Evolutionary conservation across 2,888 invertebrate genomes (phyloP).

Genomic region (Icerya purchasi): DNA sequence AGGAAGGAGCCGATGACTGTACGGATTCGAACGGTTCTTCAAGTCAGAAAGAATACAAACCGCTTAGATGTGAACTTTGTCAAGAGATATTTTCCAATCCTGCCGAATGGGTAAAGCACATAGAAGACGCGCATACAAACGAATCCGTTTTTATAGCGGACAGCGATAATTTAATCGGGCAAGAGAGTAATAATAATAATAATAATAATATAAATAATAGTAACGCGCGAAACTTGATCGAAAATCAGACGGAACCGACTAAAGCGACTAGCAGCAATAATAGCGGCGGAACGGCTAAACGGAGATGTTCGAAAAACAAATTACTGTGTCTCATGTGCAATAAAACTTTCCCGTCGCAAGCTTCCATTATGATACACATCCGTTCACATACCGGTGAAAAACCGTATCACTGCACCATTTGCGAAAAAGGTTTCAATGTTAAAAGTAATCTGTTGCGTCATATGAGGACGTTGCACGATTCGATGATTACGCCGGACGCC

Average conservation of each 20-base stretch:
- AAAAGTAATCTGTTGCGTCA: conserved; percentile 54
- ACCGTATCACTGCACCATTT: conserved; percentile 48
- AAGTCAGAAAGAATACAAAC: conserved; percentile 19
- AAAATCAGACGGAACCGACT: conserved; percentile 9
- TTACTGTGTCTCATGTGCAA: conserved; percentile 45
- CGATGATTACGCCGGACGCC: conserved; percentile 30
- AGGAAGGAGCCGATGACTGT: too few relatives aligned
- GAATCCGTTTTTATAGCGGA: too few relatives aligned
- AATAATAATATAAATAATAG: conserved; percentile 1
- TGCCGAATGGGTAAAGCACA: conserved; percentile 62
- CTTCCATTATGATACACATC: conserved; percentile 55
- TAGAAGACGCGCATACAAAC: conserved; percentile 54
- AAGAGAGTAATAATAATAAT: not conserved
- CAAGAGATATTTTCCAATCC: conserved; percentile 62
- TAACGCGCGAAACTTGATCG: conserved; percentile 16
- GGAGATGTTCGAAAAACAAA: conserved; percentile 15
- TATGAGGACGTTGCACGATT: conserved; percentile 50
- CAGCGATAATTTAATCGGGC: conserved; percentile 26
- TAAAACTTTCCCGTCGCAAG: conserved; percentile 54
- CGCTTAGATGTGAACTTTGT: conserved; percentile 45
- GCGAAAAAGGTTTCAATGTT: conserved; percentile 57
- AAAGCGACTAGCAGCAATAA: conserved; percentile 10
- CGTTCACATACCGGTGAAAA: conserved; percentile 54
- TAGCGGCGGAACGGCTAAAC: conserved; percentile 10
- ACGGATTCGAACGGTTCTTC: too few relatives aligned